Percentiles rank a stretch among this genome's conserved stretches.
phyloP scores from a whole-genome alignment of 2,113 vertebrate species.

The Cryptoleucopteryx plumbea region DNA sequence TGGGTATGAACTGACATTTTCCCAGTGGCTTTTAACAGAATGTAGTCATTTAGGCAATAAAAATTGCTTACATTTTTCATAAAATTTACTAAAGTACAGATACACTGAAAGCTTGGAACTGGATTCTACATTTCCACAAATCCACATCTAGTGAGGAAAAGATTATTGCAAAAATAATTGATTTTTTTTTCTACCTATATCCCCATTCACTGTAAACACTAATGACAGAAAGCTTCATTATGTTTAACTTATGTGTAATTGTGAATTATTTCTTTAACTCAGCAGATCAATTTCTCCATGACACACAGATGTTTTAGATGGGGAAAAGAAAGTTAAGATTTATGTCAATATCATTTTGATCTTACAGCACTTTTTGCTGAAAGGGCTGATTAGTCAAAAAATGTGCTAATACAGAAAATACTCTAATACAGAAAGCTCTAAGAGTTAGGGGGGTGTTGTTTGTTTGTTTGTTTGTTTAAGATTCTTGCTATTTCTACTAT shows the following conservation, averaged over 20 bases:
- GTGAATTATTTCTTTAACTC: neutral
- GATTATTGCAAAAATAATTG: neutral
- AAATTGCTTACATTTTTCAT: neutral
- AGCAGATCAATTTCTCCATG: neutral
- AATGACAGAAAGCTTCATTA: neutral
- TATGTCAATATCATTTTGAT: neutral
- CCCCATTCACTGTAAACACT: neutral
- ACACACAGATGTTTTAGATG: neutral
- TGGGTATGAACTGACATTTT: slow-evolving; percentile 3
- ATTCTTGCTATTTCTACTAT: neutral
- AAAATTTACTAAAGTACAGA: neutral
- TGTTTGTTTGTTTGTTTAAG: neutral
- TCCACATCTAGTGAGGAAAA: neutral
- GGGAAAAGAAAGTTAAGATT: neutral
- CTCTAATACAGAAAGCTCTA: neutral
- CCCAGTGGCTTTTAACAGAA: neutral
- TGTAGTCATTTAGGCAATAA: neutral
- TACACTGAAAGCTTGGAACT: neutral
- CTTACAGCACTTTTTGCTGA: neutral
- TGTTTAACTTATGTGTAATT: neutral
- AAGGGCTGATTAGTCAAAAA: neutral
- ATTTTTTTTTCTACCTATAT: neutral
- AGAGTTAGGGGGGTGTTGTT: fast-evolving
- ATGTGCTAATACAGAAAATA: neutral
- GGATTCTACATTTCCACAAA: neutral